These are phyloP conservation scores for Drosophila flavopinicola DNA, from an alignment of 2,888 invertebrate genomes.

Conservation along the genomic window DNA sequence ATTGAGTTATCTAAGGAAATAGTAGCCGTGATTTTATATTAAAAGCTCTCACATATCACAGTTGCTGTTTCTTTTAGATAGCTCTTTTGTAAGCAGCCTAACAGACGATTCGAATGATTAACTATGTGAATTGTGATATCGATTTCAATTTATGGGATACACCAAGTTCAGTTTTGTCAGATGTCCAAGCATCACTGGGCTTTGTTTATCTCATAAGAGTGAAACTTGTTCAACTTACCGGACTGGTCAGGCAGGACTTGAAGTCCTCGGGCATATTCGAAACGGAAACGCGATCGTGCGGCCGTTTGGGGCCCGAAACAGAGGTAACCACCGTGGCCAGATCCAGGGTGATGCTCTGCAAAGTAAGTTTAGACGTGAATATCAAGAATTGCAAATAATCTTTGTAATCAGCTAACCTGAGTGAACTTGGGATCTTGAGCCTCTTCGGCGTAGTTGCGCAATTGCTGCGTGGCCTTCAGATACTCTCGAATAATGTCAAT, in stretches of 20 bases:
- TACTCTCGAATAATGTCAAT: slow-evolving; percentile 92
- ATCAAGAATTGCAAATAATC: not conserved
- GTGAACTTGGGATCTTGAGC: slow-evolving; percentile 93
- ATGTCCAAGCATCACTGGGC: slow-evolving; percentile 84
- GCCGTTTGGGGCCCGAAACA: slow-evolving; percentile 98
- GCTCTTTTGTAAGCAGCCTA: slow-evolving; percentile 84
- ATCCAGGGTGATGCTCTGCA: slow-evolving; percentile 87
- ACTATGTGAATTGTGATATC: slow-evolving; percentile 7
- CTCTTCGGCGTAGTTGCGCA: slow-evolving; percentile 91
- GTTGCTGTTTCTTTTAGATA: slow-evolving; percentile 85
- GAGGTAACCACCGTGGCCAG: slow-evolving; percentile 95
- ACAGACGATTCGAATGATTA: slow-evolving; percentile 16
- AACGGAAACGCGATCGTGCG: slow-evolving; percentile 97
- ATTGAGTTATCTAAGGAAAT: slow-evolving; percentile 85
- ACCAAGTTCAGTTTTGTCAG: slow-evolving; percentile 83
- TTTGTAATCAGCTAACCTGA: slow-evolving; percentile 82
- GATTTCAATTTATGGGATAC: slow-evolving; percentile 84
- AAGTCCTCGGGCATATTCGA: slow-evolving; percentile 96
- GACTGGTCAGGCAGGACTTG: slow-evolving; percentile 91
- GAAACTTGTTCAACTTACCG: slow-evolving; percentile 87
- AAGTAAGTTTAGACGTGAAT: slow-evolving; percentile 12
- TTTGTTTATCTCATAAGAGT: slow-evolving; percentile 84
- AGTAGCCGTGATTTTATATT: slow-evolving; percentile 84
- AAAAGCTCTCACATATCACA: slow-evolving; percentile 81
- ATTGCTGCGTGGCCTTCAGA: slow-evolving; percentile 91